A percentile compares a stretch with the other conserved stretches of the same genome.
Conservation (phyloP, 2,113 vertebrate species). For the Carassius gibelio region DNA sequence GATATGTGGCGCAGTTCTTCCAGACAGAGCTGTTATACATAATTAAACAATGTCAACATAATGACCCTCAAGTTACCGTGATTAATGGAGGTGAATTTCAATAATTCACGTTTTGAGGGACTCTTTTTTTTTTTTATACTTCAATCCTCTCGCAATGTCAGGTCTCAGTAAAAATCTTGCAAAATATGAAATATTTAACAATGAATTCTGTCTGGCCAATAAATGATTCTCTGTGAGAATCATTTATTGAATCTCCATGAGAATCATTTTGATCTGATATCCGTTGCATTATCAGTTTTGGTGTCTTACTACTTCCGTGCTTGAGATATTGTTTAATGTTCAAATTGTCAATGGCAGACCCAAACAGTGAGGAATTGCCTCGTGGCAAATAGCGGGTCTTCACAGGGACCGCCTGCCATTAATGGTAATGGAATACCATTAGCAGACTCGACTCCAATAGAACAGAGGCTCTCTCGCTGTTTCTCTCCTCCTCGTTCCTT, state of each 20-base stretch:
- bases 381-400: conserved; percentile 23
- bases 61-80: conserved; percentile 13
- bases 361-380: conserved; percentile 27
- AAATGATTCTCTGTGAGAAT: neutral
- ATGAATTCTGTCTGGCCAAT: neutral
- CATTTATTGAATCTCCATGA: too few species aligned
- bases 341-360: neutral
- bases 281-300: neutral
- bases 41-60: conserved; percentile 43
- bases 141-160: neutral
- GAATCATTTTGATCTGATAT: neutral
- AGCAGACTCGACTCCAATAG: conserved; percentile 24
- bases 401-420: conserved; percentile 29
- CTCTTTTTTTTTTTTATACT: neutral
- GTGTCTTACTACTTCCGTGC: neutral
- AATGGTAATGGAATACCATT: conserved; percentile 46
- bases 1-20: neutral
- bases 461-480: conserved; percentile 8
- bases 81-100: conserved; percentile 38
- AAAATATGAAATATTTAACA: conserved; percentile 8
- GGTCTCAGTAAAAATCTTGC: conserved; percentile 13
- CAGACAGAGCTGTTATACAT: conserved; percentile 28
- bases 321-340: conserved; percentile 35
- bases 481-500: conserved; percentile 51
- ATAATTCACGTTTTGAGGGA: conserved; percentile 14